phyloP scores from a whole-genome alignment of 2,888 invertebrate species.

The Himalopsyche tibetana region DNA sequence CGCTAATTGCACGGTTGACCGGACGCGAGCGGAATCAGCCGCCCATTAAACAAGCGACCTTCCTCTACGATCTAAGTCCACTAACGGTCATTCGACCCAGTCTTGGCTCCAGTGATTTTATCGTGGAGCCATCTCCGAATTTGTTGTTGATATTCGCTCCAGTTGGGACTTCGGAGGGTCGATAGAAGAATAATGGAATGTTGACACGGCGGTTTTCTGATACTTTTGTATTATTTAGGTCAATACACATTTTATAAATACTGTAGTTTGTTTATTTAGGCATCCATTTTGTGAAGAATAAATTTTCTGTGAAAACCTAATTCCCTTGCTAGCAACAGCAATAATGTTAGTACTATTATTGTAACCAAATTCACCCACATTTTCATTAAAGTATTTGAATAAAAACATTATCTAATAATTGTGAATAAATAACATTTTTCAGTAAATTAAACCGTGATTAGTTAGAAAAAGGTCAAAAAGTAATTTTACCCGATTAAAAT shows the following conservation, averaged over 20 bases:
- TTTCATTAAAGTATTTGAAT: too few relatives aligned
- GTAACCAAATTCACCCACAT: too few relatives aligned
- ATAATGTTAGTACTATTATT: too few relatives aligned
- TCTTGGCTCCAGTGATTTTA: conserved; percentile 49
- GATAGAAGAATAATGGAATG: conserved; percentile 39
- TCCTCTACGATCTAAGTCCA: conserved; percentile 49
- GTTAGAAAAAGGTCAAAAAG: too few relatives aligned
- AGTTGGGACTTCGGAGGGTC: conserved; percentile 3
- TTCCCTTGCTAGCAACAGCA: too few relatives aligned
- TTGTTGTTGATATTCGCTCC: conserved; percentile 41
- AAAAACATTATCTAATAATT: too few relatives aligned
- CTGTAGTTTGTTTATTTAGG: conserved; percentile 29
- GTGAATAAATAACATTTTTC: too few relatives aligned
- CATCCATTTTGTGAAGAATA: not conserved
- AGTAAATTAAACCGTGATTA: too few relatives aligned
- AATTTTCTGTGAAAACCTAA: too few relatives aligned
- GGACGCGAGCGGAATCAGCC: conserved; percentile 56
- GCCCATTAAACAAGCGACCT: conserved; percentile 60
- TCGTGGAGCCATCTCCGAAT: conserved; percentile 48
- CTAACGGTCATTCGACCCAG: conserved; percentile 48
- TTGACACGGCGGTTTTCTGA: conserved; percentile 40
- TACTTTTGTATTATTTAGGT: conserved; percentile 40
- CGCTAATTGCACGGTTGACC: conserved; percentile 63
- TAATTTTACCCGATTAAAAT: too few relatives aligned
- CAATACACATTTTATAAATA: conserved; percentile 40